Percentiles rank a stretch among this genome's conserved stretches.
These are phyloP conservation scores for Archegozetes longisetosus DNA, from an alignment of 1,140 invertebrate species.

Conservation along the genomic window DNA sequence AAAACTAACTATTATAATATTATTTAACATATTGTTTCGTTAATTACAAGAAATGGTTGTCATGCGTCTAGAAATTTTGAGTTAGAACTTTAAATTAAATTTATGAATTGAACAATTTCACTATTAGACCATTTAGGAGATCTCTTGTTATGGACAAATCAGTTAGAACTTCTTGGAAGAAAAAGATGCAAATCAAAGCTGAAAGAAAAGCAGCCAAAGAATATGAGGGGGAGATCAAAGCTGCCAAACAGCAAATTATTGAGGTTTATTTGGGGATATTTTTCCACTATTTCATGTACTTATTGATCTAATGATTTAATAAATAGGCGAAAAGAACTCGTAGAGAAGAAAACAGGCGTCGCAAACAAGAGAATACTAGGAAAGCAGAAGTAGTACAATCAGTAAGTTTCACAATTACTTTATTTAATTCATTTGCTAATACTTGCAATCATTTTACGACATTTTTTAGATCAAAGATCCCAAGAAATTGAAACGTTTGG, in stretches of 20 bases:
- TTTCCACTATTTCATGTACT: background rate
- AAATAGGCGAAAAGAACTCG: background rate
- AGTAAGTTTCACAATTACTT: background rate
- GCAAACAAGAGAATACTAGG: conserved; percentile 4
- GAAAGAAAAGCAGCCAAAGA: conserved; percentile 1
- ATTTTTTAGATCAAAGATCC: background rate
- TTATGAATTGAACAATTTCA: too few species aligned
- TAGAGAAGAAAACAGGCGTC: conserved; percentile 4
- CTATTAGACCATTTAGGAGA: conserved; percentile 5
- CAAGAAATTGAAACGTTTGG: background rate
- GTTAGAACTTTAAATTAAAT: too few species aligned
- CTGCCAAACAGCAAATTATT: background rate
- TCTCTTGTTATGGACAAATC: conserved; percentile 7
- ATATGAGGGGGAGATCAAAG: conserved; percentile 5
- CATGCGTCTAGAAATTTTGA: too few species aligned
- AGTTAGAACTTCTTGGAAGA: conserved; percentile 6
- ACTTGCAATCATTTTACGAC: background rate
- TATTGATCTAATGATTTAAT: background rate
- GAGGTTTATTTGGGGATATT: background rate
- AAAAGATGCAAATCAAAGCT: conserved; percentile 15
- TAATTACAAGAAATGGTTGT: too few species aligned
- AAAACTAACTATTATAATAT: too few species aligned
- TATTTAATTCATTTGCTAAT: background rate
- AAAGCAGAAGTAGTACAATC: conserved; percentile 12
- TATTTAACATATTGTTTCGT: too few species aligned